Conservation (phyloP, 2,797 vertebrate genomes). For the Sphenodon punctatus region DNA sequence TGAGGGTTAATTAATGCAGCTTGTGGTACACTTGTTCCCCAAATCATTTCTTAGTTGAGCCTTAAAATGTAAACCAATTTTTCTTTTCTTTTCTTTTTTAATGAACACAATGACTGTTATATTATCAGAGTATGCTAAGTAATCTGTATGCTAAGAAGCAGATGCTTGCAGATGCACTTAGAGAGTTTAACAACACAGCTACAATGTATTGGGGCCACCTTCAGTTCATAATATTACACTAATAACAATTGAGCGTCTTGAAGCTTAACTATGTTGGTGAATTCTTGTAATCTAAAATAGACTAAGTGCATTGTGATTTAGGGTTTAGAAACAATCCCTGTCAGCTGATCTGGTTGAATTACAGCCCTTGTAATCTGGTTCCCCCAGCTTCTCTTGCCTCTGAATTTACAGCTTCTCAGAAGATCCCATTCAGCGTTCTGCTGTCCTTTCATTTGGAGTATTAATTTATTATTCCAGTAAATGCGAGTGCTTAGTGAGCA, state of each 20-base stretch:
- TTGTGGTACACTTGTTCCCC: not conserved
- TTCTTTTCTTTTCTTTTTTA: not conserved
- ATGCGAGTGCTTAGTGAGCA: not conserved
- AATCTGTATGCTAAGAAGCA: not conserved
- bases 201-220: not conserved
- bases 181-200: not conserved
- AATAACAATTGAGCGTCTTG: not conserved
- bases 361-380: not conserved
- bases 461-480: not conserved
- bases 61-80: not conserved
- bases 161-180: not conserved
- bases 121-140: not conserved
- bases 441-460: rapidly evolving
- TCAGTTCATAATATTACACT: not conserved
- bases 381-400: not conserved
- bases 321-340: not conserved
- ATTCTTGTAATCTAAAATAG: not conserved
- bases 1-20: not conserved
- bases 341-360: not conserved
- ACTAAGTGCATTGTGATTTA: not conserved
- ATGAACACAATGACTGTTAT: not conserved
- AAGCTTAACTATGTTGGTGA: not conserved
- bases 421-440: not conserved
- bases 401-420: rapidly evolving
- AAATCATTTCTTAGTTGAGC: not conserved